Base-by-base conservation (phyloP, 2,888 invertebrate genomes). In the Metopia argyrocephala region DNA sequence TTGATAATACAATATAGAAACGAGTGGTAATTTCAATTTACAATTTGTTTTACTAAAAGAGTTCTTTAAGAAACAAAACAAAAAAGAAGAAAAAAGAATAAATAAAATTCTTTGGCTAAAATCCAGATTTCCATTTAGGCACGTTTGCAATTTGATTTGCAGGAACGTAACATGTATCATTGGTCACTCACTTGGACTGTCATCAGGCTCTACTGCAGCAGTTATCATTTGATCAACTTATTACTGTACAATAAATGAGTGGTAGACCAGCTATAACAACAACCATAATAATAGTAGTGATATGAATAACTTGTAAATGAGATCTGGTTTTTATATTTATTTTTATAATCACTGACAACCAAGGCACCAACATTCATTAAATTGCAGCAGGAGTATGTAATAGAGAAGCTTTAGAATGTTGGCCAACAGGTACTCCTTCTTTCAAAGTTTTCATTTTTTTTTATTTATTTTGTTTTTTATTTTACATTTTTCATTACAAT, bases 101-200 rank as follows among this genome's bases (percentile, higher is more conserved):
- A 57, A 57, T 5, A 2, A 15, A 50, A 64, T 64, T 48, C 20
- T 59, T 61, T 73, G 73, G 64, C 65, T 65, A 2, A 64, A 57
- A 65, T 57, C 65, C 74, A 74, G 65, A 48, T 52, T 65, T 56
- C 27, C 23, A 7, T 20, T 31, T 27, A 38, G 48, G 23, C 56
- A 74, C 50, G 54, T 54, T 52, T 25, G 12, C 15, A 48, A 27
- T 50, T 27, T 18, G 18, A 31, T 31, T 70, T 70, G 54, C 45
- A 23, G 38, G 25, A 70, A 21, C 23, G 25, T 54, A 54, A 12
- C 2, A 38, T 61, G n/a, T 25, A 31, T 20, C 38, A 20, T 62
- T 62, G 18, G 38, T 15, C 15, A 38, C 15, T 15, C 38, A 38
- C 9, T 38, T 38, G 38, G 62, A 54, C 65, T 48, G 73, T 74